Conservation (phyloP, 2,797 vertebrate species). For the Lithobates sylvaticus region DNA sequence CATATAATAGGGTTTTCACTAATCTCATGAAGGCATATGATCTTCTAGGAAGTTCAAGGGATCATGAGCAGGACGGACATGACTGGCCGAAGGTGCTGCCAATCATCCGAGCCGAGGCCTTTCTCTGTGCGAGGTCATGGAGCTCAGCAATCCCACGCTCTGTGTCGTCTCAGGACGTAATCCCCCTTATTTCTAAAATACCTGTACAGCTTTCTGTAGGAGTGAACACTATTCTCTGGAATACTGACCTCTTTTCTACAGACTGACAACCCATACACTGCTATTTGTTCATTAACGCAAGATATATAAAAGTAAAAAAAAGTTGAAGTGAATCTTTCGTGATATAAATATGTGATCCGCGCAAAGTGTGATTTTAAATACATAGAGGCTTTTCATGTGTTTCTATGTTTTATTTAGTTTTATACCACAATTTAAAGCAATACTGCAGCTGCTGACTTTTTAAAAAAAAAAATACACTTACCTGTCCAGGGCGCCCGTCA, state of each 20-base stretch:
- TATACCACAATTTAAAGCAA: too few relatives aligned
- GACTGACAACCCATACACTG: neutral
- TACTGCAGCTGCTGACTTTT: too few relatives aligned
- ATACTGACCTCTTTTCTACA: neutral
- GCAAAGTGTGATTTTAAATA: neutral
- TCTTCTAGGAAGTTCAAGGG: conserved; percentile 44
- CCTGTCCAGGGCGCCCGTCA: too few relatives aligned
- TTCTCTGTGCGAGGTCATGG: neutral
- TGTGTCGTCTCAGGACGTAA: neutral
- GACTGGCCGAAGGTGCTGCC: neutral
- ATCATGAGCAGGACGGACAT: neutral
- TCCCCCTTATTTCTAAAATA: neutral
- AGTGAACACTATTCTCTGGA: neutral
- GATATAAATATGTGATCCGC: neutral
- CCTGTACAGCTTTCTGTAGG: neutral
- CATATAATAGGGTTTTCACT: conserved; percentile 37
- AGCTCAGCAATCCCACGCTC: neutral
- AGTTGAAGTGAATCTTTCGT: too few relatives aligned
- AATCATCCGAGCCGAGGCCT: neutral
- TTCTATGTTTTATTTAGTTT: too few relatives aligned
- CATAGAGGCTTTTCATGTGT: neutral
- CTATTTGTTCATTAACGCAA: too few relatives aligned
- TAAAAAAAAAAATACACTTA: too few relatives aligned
- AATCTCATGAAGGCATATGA: conserved; percentile 30
- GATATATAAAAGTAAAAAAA: too few relatives aligned